Base-by-base conservation (phyloP, 2,888 invertebrate species). In the Patella caerulea region DNA sequence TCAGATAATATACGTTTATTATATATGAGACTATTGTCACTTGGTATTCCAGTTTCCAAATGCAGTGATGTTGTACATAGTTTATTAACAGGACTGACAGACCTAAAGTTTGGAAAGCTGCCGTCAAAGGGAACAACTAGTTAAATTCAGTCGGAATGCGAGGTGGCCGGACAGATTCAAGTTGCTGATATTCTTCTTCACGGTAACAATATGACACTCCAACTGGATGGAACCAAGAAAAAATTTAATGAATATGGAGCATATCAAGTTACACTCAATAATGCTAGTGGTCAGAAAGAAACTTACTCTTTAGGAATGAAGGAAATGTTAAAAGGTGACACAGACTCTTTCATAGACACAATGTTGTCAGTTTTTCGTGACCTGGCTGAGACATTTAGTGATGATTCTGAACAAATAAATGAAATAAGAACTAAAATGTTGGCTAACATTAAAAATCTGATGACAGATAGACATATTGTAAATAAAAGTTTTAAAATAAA, bases 1-100 rank as follows among this genome's bases (percentile, higher is more conserved):
- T 34, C 34, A 34, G 34, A 34, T 34, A 34, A 34, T 56, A n/a
- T 56, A n/a, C 56, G 56, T 56, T n/a, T 56, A 14, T 56, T 56
- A n/a, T 56, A 56, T n/a, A 56, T 56, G 56, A 56, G 56, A 56
- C 56, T 56, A 17, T 56, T 56, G n/a, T 56, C 56, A 56, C 56
- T 56, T 56, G 56, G 56, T 56, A n/a, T 56, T 14, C 56, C 56
- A 56, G 56, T 56, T 56, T 56, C 56, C 15, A 14, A 56, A 56
- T 56, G 56, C 56, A 56, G 56, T n/a, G 56, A 56, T 56, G 56
- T 56, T 56, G 56, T 56, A n/a, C 14, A n/a, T 17, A 56, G 56
- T 56, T 12, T 56, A n/a, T 17, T 56, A 14, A n/a, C 14, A n/a
- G 56, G 56, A 17, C n/a, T 56, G 14, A 56, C 56, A 14, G 56